Base-by-base conservation (phyloP, 1,140 invertebrate genomes). In the Babylonia areolata region DNA sequence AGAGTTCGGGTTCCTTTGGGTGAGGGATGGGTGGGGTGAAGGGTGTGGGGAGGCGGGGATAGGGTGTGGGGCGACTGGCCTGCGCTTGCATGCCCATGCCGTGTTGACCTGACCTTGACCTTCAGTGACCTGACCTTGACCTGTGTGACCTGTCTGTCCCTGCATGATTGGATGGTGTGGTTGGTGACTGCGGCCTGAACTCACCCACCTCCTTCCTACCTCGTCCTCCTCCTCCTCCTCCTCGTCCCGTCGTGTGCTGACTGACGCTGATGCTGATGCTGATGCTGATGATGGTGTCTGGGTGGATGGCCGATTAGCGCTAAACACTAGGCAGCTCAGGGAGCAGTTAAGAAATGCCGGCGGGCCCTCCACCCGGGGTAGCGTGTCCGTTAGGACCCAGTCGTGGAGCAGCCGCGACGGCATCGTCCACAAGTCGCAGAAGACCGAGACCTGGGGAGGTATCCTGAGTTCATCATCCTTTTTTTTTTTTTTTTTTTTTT, bases 381-480 rank as follows among this genome's bases (percentile, higher is more conserved):
- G 88, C 46, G 90, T 93, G 17, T 90, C 89, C 46, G 90, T 93
- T 64, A 92, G 90, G 88, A 92, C 91, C 42, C 90, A 93, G 81
- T 90, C 91, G 15, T 93, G 93, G 93, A 93, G 88, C 90, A 93
- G 92, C 86, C 84, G 85, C 85, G 90, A 93, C 85, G 92, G 91
- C 35, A 75, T 91, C 35, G 91, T 90, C 78, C 84, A 90, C 46
- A 92, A 88, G 77, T 90, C 92, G 23, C 87, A 93, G 89, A 92
- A 92, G 86, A 91, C 90, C 33, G 89, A 93, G 85, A 84, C 90
- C 20, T 93, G 93, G 93, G 93, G 93, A 93, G 93, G 93, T 93
- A 92, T 15, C 69, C n/a, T n/a, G n/a, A n/a, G n/a, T n/a, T n/a
- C n/a, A n/a, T n/a, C n/a, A n/a, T n/a, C n/a, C n/a, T n/a, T n/a